Evolutionary conservation across 1,140 invertebrate genomes (phyloP), one percentile per base, ranked within the genome.

Genomic region (Batillaria attramentaria): DNA sequence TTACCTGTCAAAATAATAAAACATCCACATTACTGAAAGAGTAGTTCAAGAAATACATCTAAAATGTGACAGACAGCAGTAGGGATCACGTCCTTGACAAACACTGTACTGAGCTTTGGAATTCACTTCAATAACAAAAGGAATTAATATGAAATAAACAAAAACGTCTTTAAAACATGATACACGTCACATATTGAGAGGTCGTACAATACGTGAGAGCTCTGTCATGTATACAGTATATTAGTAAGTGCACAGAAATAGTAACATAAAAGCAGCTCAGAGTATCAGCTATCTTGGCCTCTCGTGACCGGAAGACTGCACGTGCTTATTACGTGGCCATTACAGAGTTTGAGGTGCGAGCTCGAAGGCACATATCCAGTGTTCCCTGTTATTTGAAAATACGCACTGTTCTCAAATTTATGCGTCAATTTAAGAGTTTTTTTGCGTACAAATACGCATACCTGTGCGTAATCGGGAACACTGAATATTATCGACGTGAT

Each of bases 1-100:
- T 73, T 73, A 33, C 78, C 78, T 79, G 72, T 10, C 24, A 62
- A 8, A 62, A 8, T 62, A 24, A 10, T 24, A 8, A 31, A 28
- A 10, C 10, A 28, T 24, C 8, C 33, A 8, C 57, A 62, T 31
- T 3, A 54, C n/a, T 54, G 50, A n/a, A 20, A 20, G 50, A 2
- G 18, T 54, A 54, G 3, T 1, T 54, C 50, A 54, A 20, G 18
- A 18, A 54, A 20, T 54, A 54, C 50, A 20, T 2, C 18, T 20
- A 18, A 18, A 54, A 1, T 20, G 18, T 20, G n/a, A 20, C n/a
- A 54, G 18, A n/a, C n/a, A n/a, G 18, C 18, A 54, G 10, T 62
- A 6, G 10, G 33, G 10, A 62, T 8, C 3, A 10, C 8, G 6
- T 62, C 10, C 33, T 16, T 3, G 6, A 16, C 10, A 62, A 10